A percentile compares a stretch with the other conserved stretches of the same genome.
phyloP scores from a whole-genome alignment of 1,140 invertebrate genomes.

The Hycleus cichorii region DNA sequence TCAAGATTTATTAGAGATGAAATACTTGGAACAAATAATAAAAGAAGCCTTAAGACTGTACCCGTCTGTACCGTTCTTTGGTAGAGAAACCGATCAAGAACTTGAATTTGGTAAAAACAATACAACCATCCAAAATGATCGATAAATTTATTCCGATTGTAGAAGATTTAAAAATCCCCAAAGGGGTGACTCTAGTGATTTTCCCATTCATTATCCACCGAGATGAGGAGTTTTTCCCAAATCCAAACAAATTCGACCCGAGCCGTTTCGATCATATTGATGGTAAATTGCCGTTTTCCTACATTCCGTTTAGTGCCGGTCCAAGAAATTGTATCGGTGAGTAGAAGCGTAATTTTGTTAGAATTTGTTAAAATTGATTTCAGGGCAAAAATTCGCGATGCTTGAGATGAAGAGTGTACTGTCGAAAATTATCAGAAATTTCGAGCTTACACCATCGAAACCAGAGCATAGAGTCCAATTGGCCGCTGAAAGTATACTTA shows the following conservation, averaged over 20 bases:
- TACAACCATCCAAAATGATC: neutral
- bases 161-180: conserved; percentile 1
- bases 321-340: conserved; percentile 51
- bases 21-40: conserved; percentile 56
- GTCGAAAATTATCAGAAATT: conserved; percentile 22
- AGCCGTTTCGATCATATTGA: conserved; percentile 52
- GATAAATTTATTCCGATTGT: neutral
- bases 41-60: conserved; percentile 55
- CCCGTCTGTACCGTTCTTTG: conserved; percentile 54
- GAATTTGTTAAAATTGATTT: conserved; percentile 4
- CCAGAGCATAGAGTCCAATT: neutral
- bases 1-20: conserved; percentile 47
- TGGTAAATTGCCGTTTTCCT: conserved; percentile 40
- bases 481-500: neutral
- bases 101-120: conserved; percentile 10
- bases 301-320: conserved; percentile 52
- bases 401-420: conserved; percentile 24
- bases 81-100: conserved; percentile 37
- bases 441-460: neutral
- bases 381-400: conserved; percentile 29
- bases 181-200: neutral
- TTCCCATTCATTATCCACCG: conserved; percentile 50
- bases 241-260: conserved; percentile 63
- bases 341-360: neutral
- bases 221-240: conserved; percentile 49